Base-by-base conservation (phyloP, 2,797 vertebrate species). In the Sebastolobus altivelis region DNA sequence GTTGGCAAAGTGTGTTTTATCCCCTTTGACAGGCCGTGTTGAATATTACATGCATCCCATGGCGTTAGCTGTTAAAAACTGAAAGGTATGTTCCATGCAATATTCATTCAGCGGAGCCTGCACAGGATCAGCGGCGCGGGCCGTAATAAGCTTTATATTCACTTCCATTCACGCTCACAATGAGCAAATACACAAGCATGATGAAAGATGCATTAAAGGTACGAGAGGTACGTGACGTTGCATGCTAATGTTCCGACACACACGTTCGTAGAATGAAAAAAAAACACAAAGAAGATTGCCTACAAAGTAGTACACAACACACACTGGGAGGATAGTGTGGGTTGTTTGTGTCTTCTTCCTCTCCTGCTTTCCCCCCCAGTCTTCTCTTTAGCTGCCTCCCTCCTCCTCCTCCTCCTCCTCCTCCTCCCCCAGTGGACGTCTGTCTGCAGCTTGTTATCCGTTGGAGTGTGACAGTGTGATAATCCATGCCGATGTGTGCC, bases 401-500 rank as follows among this genome's bases (percentile, higher is more conserved):
- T 10, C 59, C 13, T 43, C 40, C n/a, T 20, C 52, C 72, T 14
- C 46, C n/a, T 46, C 43, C 16, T 46, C 43, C 43, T 46, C 43
- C 14, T 14, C 43, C 62, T 55, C 37, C 66, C 75, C 66, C 77
- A 40, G 69, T 46, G 77, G 67, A 80, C 62, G 61, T 72, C 66
- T 69, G 76, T 77, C 54, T 81, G 92, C 81, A 91, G 94, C 95
- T 95, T 94, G 92, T 94, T 95, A 93, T 89, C 93, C 83, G 68
- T 71, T 90, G 88, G 84, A 93, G 92, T 94, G 93, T 92, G 95
- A 96, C 95, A 95, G 90, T 89, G 92, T 77, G 87, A 94, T 95
- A 95, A 96, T 94, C 93, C 93, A 91, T 89, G 91, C 92, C 93
- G 94, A 95, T 95, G 94, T 95, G 93, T 94, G 92, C 90, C 82